phyloP scores from a whole-genome alignment of 2,888 invertebrate species.

The Odontothrips loti region DNA sequence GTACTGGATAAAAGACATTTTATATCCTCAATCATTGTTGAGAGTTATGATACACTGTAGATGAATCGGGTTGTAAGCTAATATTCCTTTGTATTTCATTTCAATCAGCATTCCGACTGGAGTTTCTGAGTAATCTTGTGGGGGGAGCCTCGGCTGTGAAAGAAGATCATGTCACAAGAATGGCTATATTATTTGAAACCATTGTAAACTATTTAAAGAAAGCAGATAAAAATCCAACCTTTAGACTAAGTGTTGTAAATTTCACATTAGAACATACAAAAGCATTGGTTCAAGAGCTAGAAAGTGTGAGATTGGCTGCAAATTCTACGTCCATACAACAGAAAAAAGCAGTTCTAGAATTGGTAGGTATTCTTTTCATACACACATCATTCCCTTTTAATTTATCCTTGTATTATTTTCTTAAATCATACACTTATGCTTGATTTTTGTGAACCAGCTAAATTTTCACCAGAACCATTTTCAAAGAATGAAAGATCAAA shows the following conservation, averaged over 20 bases:
- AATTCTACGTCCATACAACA: neutral
- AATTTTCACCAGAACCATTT: neutral
- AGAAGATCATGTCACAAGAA: neutral
- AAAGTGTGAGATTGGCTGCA: neutral
- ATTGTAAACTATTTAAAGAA: neutral
- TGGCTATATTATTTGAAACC: neutral
- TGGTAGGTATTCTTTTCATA: neutral
- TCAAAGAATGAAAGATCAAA: neutral
- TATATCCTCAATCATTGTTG: neutral
- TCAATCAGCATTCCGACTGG: neutral
- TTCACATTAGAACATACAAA: neutral
- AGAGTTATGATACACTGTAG: neutral
- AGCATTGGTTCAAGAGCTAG: neutral
- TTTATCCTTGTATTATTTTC: neutral
- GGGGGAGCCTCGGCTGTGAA: neutral
- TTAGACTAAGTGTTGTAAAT: neutral
- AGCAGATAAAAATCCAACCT: neutral
- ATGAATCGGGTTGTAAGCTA: neutral
- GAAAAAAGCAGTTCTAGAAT: conserved; percentile 8
- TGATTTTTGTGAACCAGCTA: neutral
- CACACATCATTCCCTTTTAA: neutral
- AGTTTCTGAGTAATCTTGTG: neutral
- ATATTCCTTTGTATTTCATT: neutral
- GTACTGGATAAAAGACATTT: neutral
- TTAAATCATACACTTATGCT: neutral